phyloP scores from a whole-genome alignment of 2,888 invertebrate species.

The Tineola bisselliella region DNA sequence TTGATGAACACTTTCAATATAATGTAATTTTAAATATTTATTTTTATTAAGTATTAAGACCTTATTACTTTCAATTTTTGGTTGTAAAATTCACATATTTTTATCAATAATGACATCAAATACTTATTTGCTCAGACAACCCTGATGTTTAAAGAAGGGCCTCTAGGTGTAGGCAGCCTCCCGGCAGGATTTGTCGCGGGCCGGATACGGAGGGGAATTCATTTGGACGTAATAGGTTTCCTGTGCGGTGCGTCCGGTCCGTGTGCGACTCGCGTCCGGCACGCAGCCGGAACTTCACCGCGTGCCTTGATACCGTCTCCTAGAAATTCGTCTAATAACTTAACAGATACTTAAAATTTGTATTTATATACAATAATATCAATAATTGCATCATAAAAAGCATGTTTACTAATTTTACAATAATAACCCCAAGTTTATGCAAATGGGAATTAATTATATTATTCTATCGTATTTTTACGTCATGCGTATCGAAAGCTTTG shows the following conservation, averaged over 20 bases:
- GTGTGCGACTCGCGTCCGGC: constrained; percentile 44
- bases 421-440: too few relatives aligned
- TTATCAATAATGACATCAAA: background rate
- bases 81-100: too few relatives aligned
- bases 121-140: background rate
- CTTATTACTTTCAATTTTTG: too few relatives aligned
- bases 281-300: constrained; percentile 41
- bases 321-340: constrained; percentile 1
- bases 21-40: too few relatives aligned
- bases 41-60: too few relatives aligned
- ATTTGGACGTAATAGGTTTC: constrained; percentile 68
- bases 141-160: constrained; percentile 20
- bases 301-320: constrained; percentile 20
- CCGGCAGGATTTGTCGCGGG: constrained; percentile 29
- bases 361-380: too few relatives aligned
- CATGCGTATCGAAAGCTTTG: too few relatives aligned
- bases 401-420: too few relatives aligned
- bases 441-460: too few relatives aligned
- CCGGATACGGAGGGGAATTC: constrained; percentile 64
- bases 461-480: too few relatives aligned
- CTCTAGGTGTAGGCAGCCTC: constrained; percentile 45
- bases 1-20: too few relatives aligned
- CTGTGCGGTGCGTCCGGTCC: constrained; percentile 52
- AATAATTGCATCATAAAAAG: too few relatives aligned
- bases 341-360: background rate